phyloP scores from a whole-genome alignment of 1,140 invertebrate genomes.

The Pseudomyrmex concolor region DNA sequence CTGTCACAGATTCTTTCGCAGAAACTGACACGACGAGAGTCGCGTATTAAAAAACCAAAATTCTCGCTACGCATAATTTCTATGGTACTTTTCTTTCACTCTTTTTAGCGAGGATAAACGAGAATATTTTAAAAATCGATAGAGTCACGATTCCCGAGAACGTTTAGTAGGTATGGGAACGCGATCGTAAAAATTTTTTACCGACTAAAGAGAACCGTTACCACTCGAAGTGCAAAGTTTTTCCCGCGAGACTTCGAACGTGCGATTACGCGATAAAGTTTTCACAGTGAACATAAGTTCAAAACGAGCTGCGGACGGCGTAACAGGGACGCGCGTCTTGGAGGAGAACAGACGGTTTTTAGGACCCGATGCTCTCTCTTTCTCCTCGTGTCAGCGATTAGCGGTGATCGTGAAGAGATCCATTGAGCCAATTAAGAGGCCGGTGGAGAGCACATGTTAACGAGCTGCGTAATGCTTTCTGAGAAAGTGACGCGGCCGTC shows the following conservation, averaged over 20 bases:
- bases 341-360: too few species aligned
- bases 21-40: background rate
- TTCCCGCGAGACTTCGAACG: background rate
- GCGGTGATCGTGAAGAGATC: slow-evolving; percentile 64
- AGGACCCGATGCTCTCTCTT: too few species aligned
- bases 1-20: background rate
- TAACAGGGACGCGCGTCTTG: background rate
- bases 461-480: slow-evolving; percentile 69
- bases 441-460: slow-evolving; percentile 66
- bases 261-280: background rate
- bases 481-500: slow-evolving; percentile 73
- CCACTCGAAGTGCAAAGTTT: background rate
- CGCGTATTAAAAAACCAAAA: background rate
- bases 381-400: slow-evolving; percentile 63
- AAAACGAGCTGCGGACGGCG: background rate
- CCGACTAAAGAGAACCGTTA: background rate
- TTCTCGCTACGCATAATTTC: background rate
- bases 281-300: background rate
- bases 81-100: background rate
- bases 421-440: slow-evolving; percentile 74
- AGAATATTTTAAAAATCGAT: slow-evolving; percentile 9
- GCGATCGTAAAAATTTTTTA: background rate
- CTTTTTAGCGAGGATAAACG: background rate
- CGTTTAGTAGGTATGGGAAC: background rate
- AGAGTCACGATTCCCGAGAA: background rate